phyloP scores from a whole-genome alignment of 2,797 vertebrate genomes.

The Semotilus atromaculatus region DNA sequence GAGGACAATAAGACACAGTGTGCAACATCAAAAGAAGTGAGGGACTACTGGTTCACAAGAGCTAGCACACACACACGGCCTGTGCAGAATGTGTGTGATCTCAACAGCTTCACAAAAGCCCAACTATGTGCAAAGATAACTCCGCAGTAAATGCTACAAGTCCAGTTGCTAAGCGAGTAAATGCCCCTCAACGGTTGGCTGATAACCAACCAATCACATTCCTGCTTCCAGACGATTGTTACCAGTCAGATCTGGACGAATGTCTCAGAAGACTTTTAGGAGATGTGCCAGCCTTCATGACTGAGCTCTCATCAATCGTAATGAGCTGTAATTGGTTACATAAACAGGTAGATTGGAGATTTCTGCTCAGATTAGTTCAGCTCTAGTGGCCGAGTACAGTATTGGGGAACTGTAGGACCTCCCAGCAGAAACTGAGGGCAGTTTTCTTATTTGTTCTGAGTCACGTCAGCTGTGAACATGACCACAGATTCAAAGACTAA shows the following conservation, averaged over 20 bases:
- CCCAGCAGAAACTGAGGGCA: neutral
- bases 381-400: neutral
- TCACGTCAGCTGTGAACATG: neutral
- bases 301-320: neutral
- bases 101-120: conserved; percentile 34
- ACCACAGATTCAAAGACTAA: neutral
- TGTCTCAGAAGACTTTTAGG: neutral
- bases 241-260: conserved; percentile 15
- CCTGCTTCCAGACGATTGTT: conserved; percentile 26
- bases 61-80: neutral
- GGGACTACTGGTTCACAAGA: neutral
- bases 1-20: neutral
- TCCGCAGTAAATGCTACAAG: conserved; percentile 18
- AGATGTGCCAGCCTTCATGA: neutral
- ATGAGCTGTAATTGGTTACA: neutral
- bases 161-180: conserved; percentile 30
- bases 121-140: conserved; percentile 35
- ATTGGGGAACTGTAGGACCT: neutral
- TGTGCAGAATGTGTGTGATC: neutral
- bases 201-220: conserved; percentile 28
- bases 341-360: conserved; percentile 1
- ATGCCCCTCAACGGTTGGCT: conserved; percentile 6
- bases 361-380: neutral
- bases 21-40: neutral
- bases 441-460: neutral